Percentiles rank a stretch among this genome's conserved stretches.
Conservation (phyloP, 1,140 invertebrate species). For the Gryllus bimaculatus region DNA sequence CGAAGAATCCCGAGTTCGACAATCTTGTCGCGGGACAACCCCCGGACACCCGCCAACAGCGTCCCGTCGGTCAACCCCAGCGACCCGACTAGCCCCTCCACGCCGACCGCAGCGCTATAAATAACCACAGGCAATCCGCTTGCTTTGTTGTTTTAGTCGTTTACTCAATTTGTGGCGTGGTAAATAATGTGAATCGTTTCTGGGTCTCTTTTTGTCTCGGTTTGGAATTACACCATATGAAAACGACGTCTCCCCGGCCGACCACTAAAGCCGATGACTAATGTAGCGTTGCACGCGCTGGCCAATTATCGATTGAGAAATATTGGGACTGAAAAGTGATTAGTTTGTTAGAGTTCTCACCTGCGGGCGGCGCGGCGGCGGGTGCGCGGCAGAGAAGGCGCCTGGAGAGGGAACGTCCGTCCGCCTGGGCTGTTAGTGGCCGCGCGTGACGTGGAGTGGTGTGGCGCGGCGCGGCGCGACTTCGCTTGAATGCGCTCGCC, state of each 20-base stretch:
- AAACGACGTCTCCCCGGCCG: not conserved
- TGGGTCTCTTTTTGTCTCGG: slow-evolving; percentile 3
- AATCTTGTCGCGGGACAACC: no score
- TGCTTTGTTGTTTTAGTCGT: slow-evolving; percentile 1
- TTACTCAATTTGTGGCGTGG: not conserved
- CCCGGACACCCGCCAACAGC: no score
- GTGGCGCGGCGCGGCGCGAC: not conserved
- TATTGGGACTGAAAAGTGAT: slow-evolving; percentile 4
- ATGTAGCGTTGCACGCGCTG: not conserved
- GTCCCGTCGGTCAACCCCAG: no score
- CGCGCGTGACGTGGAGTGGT: not conserved
- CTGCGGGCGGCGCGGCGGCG: not conserved
- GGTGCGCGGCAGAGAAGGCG: not conserved
- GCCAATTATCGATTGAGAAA: not conserved
- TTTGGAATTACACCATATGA: not conserved
- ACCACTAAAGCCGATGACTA: not conserved
- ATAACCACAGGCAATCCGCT: not conserved
- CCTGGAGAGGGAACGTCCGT: no score
- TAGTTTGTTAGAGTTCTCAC: not conserved
- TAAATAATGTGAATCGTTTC: slow-evolving; percentile 5
- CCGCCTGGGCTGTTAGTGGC: not conserved
- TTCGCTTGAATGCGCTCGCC: no score
- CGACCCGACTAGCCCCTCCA: not conserved
- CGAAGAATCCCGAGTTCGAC: no score
- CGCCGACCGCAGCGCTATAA: not conserved